Base-by-base conservation (phyloP, 2,797 vertebrate species). In the Mus caroli region DNA sequence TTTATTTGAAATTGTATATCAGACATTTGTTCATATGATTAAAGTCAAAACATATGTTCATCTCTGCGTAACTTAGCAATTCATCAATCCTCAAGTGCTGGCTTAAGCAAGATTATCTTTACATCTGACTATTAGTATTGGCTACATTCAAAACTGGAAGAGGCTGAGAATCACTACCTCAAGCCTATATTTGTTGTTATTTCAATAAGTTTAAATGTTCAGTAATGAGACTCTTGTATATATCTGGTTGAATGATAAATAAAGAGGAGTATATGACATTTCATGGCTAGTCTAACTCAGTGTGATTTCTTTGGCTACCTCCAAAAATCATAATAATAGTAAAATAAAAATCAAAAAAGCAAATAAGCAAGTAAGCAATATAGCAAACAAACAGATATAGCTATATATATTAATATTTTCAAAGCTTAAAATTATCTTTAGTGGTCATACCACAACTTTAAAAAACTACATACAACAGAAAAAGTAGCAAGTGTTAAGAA, bases 41-140 rank as follows among this genome's bases (percentile, higher is more conserved):
- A 87, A 96, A 89, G 71, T 80, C 31, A 83, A 95, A 91, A 56
- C 22, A 80, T 82, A 73, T 85, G 75, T 6, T 34, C 60, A 64
- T 46, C 56, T 85, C 56, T 56, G 24, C 85, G 54, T 83, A 91
- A 88, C 40, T 91, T 77, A 91, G 46, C 69, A 94, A 91, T 84
- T 56, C 71, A 93, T 95, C 40, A 26, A 90, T 75, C 54, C 26
- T 69, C 22, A 94, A 60, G 2, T 50, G 11, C 11, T 89, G 37
- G 37, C 24, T 96, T 92, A 92, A 85, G 50, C 60, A 71, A 95
- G 69, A 92, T 77, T 89, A 83, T 83, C 34, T 86, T 89, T 93
- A 91, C 34, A 50, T 86, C 15, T 90, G 3, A 69, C 88, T 76
- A 67, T 86, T 91, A 94, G 95, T 37, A 58, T 3, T 34, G 8